Percentiles rank a stretch among this genome's conserved stretches.
phyloP scores from a whole-genome alignment of 2,113 vertebrate species.

The Arvicanthis niloticus region DNA sequence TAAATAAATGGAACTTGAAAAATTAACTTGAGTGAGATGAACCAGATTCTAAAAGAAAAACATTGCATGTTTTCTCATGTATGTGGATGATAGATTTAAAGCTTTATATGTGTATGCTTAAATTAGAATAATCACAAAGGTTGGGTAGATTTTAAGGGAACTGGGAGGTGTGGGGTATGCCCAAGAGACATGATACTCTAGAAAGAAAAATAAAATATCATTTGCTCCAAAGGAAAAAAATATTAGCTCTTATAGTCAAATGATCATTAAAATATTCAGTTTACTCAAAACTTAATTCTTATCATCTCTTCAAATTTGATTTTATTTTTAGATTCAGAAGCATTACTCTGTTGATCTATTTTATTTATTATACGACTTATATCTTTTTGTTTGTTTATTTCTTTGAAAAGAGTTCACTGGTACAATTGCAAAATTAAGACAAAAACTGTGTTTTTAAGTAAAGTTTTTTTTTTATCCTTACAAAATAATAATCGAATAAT shows the following conservation, averaged over 20 bases:
- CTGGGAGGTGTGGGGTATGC: no score
- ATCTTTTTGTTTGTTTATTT: background rate
- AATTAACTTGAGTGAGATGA: background rate
- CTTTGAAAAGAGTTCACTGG: background rate
- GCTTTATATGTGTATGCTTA: background rate
- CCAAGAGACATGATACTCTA: background rate
- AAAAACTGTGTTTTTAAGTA: background rate
- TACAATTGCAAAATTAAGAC: background rate
- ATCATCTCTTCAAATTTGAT: background rate
- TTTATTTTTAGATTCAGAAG: background rate
- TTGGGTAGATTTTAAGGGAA: background rate
- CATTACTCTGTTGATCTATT: background rate
- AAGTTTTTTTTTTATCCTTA: background rate
- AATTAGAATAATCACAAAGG: background rate
- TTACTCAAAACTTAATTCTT: background rate
- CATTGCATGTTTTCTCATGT: background rate
- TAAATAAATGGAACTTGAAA: background rate
- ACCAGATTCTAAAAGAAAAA: background rate
- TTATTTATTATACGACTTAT: background rate
- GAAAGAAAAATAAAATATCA: background rate
- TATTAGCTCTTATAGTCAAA: constrained; percentile 1
- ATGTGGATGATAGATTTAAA: background rate
- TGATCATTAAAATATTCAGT: background rate
- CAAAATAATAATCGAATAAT: no score
- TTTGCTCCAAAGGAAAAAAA: background rate